These are phyloP conservation scores for Odontophorus gujanensis DNA, from an alignment of 2,113 vertebrate species.

Conservation along the genomic window DNA sequence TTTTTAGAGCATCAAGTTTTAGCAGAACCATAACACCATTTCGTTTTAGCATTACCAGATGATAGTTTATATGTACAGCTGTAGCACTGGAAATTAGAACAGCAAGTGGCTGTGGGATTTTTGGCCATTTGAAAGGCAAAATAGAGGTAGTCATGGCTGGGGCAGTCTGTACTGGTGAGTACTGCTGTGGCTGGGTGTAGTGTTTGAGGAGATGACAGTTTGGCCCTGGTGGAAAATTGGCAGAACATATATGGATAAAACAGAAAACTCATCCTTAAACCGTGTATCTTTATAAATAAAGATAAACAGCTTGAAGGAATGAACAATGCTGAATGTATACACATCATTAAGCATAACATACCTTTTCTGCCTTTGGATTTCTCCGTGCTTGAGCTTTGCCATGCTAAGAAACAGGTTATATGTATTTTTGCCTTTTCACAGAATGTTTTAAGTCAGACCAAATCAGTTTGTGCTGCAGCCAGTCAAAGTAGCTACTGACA, in stretches of 20 bases:
- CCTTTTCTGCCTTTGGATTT: background rate
- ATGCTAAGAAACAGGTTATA: background rate
- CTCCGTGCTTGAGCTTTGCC: background rate
- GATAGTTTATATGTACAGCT: background rate
- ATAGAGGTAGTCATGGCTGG: background rate
- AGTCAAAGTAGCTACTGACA: background rate
- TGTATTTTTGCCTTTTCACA: background rate
- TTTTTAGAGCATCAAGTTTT: background rate
- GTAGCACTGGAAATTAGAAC: background rate
- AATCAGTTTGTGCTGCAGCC: background rate
- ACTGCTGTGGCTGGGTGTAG: background rate
- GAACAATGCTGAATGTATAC: accelerated
- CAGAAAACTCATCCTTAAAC: background rate
- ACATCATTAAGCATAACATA: accelerated
- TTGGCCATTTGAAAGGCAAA: background rate
- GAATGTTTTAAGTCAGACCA: background rate
- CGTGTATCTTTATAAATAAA: background rate
- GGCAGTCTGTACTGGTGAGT: background rate
- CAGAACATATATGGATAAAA: background rate
- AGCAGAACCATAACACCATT: no score
- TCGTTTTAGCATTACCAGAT: background rate
- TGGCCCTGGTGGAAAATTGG: background rate
- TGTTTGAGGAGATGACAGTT: background rate
- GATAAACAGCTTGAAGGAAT: background rate
- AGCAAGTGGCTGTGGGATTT: background rate